A percentile compares a stretch with the other conserved stretches of the same genome.
Conservation (phyloP, 2,888 invertebrate genomes). For the Drosophila melanosoma region DNA sequence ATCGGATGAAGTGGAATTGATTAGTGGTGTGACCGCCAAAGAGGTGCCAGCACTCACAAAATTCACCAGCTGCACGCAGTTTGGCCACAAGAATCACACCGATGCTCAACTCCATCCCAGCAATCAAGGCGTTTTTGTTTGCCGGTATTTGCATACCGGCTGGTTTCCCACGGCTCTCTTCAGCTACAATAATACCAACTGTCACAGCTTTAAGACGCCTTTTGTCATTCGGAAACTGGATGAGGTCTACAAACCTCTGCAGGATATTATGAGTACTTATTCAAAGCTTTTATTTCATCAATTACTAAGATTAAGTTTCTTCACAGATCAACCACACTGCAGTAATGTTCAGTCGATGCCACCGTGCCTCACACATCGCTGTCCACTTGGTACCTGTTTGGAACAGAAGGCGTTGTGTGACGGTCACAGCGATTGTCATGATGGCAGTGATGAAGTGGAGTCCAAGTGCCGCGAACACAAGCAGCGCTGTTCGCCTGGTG, state of each 20-base stretch:
- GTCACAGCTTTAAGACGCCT: conserved; percentile 77
- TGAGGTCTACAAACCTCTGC: conserved; percentile 70
- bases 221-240: conserved; percentile 75
- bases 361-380: conserved; percentile 87
- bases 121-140: conserved; percentile 90
- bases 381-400: conserved; percentile 90
- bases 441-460: conserved; percentile 88
- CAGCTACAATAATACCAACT: conserved; percentile 86
- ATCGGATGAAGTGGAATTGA: conserved; percentile 72
- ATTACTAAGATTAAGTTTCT: neutral
- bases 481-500: conserved; percentile 86
- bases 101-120: conserved; percentile 72
- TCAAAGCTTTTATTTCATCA: neutral
- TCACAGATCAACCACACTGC: conserved; percentile 77
- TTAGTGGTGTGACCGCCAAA: conserved; percentile 44
- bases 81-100: conserved; percentile 63
- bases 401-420: conserved; percentile 87
- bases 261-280: conserved; percentile 78
- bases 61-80: conserved; percentile 76
- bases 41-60: conserved; percentile 60
- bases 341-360: conserved; percentile 62
- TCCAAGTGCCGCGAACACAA: conserved; percentile 73
- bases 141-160: conserved; percentile 87
- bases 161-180: conserved; percentile 91
- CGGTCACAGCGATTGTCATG: conserved; percentile 89